Evolutionary conservation across 2,113 vertebrate species (phyloP).

Genomic region (Narcine bancroftii): DNA sequence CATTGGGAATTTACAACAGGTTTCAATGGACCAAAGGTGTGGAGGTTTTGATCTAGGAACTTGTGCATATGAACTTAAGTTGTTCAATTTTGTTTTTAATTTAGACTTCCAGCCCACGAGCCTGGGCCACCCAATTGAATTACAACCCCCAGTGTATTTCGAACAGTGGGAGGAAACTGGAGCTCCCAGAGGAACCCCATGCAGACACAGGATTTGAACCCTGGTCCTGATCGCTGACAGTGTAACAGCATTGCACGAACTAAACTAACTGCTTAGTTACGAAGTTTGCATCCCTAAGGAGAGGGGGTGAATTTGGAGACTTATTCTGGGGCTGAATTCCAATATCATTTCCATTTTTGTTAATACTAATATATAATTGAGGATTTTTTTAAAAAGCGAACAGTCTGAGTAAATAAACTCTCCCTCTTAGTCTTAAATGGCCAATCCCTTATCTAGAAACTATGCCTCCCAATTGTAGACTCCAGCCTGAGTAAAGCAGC

Average conservation of each 20-base stretch:
- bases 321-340: neutral
- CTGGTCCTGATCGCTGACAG: too few relatives aligned
- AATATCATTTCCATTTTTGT: neutral
- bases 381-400: neutral
- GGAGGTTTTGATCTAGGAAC: neutral
- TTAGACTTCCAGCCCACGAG: too few relatives aligned
- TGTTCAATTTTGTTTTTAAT: neutral
- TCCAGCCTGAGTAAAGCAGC: too few relatives aligned
- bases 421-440: too few relatives aligned
- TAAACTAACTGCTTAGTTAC: neutral
- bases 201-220: too few relatives aligned
- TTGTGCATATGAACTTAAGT: neutral
- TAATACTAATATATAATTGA: neutral
- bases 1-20: neutral
- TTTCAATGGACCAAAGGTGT: neutral
- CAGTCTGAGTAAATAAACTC: neutral
- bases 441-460: too few relatives aligned
- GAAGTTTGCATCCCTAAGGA: neutral
- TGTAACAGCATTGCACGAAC: too few relatives aligned
- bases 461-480: too few relatives aligned
- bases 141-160: too few relatives aligned
- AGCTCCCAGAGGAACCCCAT: too few relatives aligned
- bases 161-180: too few relatives aligned
- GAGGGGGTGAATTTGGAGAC: neutral
- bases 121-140: too few relatives aligned